Evolutionary conservation across 2,113 vertebrate species (phyloP), one percentile per base, ranked within the genome.

Genomic region (Lutjanus erythropterus): DNA sequence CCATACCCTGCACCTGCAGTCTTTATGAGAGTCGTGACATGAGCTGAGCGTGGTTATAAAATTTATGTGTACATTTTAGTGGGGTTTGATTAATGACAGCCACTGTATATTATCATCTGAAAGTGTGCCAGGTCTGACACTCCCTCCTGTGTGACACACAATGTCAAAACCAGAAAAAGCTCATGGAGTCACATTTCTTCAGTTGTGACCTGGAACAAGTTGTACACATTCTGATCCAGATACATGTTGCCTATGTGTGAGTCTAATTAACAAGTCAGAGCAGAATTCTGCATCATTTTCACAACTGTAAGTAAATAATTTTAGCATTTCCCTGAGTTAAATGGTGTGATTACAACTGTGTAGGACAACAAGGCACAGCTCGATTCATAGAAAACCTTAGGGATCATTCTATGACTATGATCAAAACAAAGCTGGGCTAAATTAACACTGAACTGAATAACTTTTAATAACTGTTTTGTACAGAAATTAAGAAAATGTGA

Each of bases 1-100:
- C 14, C 33, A 60, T 79, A 60, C 3, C 65, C 39, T 58, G 65
- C 84, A 87, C 75, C 82, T 87, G 39, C 81, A 76, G 69, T 49
- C 41, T 42, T 23, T 21, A 46, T 11, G 12, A 44, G 7, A 33
- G 55, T 0, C 0, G 0, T 60, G 75, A 69, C 7, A 42, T 39
- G 4, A 68, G 50, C 60, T 25, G 18, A 75, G 71, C 23, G 41
- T 11, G 46, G 11, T 60, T 16, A 35, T 53, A 39, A 55, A n/a
- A 56, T 21, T 39, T 25, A 9, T 2, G 19, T 41, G 42, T 18
- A 2, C 0, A 0, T 55, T 59, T 70, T 33, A 42, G 14, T 35
- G 9, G 14, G 25, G 15, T 46, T 50, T 33, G 35, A 44, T 58
- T 44, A 1, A 60, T 18, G 79, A 65, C 47, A 23, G 39, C 21